These are phyloP conservation scores for Brachyptera risi DNA, from an alignment of 2,888 invertebrate genomes.

Conservation along the genomic window DNA sequence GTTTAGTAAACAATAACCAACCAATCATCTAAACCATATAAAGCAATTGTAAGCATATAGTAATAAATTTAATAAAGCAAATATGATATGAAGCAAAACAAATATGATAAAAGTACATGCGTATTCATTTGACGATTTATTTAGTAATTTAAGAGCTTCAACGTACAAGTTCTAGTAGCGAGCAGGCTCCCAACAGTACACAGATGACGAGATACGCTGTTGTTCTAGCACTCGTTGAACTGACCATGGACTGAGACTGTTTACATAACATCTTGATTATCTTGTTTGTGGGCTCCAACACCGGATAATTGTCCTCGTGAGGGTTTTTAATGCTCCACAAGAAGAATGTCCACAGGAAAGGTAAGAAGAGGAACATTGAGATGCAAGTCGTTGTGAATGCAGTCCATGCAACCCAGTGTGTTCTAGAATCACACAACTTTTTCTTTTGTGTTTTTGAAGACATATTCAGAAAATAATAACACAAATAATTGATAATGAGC, in stretches of 20 bases:
- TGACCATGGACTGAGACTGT: slow-evolving; percentile 57
- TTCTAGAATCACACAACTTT: slow-evolving; percentile 41
- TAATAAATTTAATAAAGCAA: no score
- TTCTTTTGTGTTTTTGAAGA: no score
- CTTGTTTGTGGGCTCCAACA: slow-evolving; percentile 49
- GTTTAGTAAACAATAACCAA: no score
- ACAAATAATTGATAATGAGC: no score
- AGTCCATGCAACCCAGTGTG: slow-evolving; percentile 45
- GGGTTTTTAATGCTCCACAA: slow-evolving; percentile 57
- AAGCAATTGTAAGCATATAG: no score
- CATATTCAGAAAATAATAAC: no score
- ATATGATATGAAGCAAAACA: no score
- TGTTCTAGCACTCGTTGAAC: slow-evolving; percentile 58
- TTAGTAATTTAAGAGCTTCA: no score
- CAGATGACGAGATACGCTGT: slow-evolving; percentile 65
- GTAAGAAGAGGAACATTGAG: slow-evolving; percentile 57
- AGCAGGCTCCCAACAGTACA: slow-evolving; percentile 57
- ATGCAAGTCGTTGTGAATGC: slow-evolving; percentile 47
- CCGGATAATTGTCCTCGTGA: slow-evolving; percentile 44
- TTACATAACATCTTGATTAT: slow-evolving; percentile 56
- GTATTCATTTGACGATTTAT: no score
- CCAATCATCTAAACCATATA: no score
- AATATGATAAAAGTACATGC: no score
- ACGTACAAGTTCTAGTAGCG: slow-evolving; percentile 61
- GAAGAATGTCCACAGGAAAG: slow-evolving; percentile 72